phyloP scores from a whole-genome alignment of 2,797 vertebrate species.

The Pangasius krempfi region DNA sequence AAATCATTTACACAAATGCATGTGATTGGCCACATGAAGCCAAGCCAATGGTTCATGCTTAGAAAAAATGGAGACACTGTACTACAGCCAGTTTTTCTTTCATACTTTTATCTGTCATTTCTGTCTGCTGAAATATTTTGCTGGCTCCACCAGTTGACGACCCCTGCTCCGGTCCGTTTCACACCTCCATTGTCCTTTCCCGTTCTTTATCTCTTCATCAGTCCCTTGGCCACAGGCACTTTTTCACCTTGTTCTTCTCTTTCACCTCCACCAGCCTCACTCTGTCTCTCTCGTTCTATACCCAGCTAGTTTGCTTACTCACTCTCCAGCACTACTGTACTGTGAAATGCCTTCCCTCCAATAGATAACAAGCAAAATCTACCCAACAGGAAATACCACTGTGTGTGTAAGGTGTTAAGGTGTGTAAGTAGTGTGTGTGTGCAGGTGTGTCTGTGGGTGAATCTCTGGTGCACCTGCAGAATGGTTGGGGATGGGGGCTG shows the following conservation, averaged over 20 bases:
- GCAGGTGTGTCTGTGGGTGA: slow-evolving; percentile 23
- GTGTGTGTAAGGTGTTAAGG: slow-evolving; percentile 52
- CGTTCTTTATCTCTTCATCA: slow-evolving; percentile 42
- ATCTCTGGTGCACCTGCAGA: slow-evolving; percentile 39
- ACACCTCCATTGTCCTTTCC: slow-evolving; percentile 8
- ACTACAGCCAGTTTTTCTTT: background rate
- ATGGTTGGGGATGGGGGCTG: slow-evolving; percentile 19
- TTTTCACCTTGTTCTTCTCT: background rate
- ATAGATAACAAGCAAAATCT: slow-evolving; percentile 71
- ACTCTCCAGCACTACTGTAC: slow-evolving; percentile 60
- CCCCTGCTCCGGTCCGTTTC: background rate
- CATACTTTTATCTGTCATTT: background rate
- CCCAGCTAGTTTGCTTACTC: slow-evolving; percentile 31
- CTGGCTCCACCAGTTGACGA: background rate
- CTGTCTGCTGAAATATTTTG: background rate
- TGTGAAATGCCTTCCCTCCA: slow-evolving; percentile 45
- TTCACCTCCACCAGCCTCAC: slow-evolving; percentile 22
- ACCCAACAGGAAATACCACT: slow-evolving; percentile 66
- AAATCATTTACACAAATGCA: slow-evolving; percentile 9
- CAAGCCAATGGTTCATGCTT: background rate
- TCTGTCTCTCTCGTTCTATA: slow-evolving; percentile 11
- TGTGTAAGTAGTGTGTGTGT: slow-evolving; percentile 34
- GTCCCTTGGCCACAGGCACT: background rate
- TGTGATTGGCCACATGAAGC: background rate
- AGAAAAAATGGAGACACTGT: background rate